Evolutionary conservation across 2,888 invertebrate species (phyloP).

Genomic region (Nephrotoma appendiculata): DNA sequence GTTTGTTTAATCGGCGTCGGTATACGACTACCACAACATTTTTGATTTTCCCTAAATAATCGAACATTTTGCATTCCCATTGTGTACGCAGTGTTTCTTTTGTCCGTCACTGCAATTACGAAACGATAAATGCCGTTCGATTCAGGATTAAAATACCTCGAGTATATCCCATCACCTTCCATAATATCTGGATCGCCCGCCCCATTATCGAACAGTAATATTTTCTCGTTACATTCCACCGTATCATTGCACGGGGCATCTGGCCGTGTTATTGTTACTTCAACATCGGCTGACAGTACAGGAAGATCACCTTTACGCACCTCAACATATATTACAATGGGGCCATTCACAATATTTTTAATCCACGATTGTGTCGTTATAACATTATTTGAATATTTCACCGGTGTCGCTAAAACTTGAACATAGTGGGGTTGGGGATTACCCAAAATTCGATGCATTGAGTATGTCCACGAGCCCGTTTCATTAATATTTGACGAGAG

Average conservation of each 20-base stretch:
- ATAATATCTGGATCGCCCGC: conserved; percentile 49
- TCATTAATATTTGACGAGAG: conserved; percentile 37
- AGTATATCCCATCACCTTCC: conserved; percentile 48
- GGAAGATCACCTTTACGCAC: conserved; percentile 40
- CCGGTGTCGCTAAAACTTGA: conserved; percentile 42
- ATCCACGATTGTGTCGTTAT: conserved; percentile 37
- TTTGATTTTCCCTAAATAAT: conserved; percentile 13
- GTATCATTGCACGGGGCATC: conserved; percentile 14
- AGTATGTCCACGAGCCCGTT: conserved; percentile 44
- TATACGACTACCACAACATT: conserved; percentile 39
- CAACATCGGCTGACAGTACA: conserved; percentile 40
- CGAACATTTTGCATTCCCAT: conserved; percentile 18
- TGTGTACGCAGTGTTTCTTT: conserved; percentile 39
- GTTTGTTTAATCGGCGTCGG: conserved; percentile 34
- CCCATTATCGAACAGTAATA: conserved; percentile 40
- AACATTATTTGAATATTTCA: conserved; percentile 9
- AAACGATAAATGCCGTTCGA: conserved; percentile 35
- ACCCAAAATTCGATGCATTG: conserved; percentile 39
- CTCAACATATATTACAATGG: conserved; percentile 38
- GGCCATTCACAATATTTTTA: conserved; percentile 23
- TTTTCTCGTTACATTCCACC: neutral
- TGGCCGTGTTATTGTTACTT: conserved; percentile 33
- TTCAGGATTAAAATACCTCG: conserved; percentile 41
- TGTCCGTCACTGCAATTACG: conserved; percentile 36
- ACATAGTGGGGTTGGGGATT: conserved; percentile 45